These are phyloP conservation scores for Helleia helle DNA, from an alignment of 2,888 invertebrate species.

Conservation along the genomic window DNA sequence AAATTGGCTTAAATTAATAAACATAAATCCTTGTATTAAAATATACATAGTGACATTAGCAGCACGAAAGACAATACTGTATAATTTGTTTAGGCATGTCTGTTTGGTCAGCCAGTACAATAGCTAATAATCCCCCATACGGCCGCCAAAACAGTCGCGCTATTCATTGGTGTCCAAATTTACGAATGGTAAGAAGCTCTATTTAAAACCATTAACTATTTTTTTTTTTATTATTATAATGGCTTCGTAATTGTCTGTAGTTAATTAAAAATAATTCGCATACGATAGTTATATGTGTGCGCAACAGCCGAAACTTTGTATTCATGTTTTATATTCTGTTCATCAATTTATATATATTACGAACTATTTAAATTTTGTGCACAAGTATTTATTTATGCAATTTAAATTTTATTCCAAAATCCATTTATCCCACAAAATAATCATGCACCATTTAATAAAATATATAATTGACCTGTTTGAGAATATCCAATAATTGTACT, in stretches of 20 bases:
- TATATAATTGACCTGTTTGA: not conserved
- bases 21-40: constrained; percentile 7
- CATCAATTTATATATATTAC: not conserved
- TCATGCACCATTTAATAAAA: not conserved
- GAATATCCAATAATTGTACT: not conserved
- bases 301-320: constrained; percentile 5
- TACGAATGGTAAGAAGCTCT: constrained; percentile 55
- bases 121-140: constrained; percentile 68
- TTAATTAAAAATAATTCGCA: constrained; percentile 1
- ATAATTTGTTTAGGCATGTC: constrained; percentile 76
- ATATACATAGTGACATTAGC: not conserved
- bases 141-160: constrained; percentile 55
- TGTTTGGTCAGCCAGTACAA: constrained; percentile 81
- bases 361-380: not conserved
- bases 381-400: not conserved
- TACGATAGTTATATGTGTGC: constrained; percentile 1
- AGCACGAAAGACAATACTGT: constrained; percentile 45
- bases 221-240: not conserved
- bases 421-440: not conserved
- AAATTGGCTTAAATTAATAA: no score
- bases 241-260: constrained; percentile 6
- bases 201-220: not conserved
- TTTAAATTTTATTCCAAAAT: not conserved
- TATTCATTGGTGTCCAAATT: constrained; percentile 65
- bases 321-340: not conserved